A percentile compares a stretch with the other conserved stretches of the same genome.
phyloP scores from a whole-genome alignment of 2,888 invertebrate genomes.

The Leuctra nigra region DNA sequence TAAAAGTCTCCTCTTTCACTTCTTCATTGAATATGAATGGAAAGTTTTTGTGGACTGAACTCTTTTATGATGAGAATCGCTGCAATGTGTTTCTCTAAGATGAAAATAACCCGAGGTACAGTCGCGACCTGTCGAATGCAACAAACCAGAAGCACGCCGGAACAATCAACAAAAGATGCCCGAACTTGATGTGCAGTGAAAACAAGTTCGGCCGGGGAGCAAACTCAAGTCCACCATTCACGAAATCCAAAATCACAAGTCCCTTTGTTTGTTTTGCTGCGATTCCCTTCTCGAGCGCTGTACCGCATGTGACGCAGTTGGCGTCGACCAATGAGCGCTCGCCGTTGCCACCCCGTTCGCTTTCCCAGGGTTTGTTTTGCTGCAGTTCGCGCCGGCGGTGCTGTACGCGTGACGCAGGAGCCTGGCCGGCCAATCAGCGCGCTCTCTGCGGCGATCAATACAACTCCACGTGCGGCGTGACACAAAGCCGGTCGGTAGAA shows the following conservation, averaged over 20 bases:
- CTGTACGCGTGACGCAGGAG: background rate
- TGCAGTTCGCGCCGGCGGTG: background rate
- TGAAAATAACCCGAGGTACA: too few relatives aligned
- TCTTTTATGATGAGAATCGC: too few relatives aligned
- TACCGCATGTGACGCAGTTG: background rate
- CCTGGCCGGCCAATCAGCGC: background rate
- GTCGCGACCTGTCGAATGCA: too few relatives aligned
- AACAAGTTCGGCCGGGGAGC: too few relatives aligned
- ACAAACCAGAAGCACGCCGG: too few relatives aligned
- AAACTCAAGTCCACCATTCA: background rate
- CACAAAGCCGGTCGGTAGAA: background rate
- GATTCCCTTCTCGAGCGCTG: background rate
- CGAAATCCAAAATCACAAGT: background rate
- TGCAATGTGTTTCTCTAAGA: too few relatives aligned
- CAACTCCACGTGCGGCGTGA: conserved; percentile 2
- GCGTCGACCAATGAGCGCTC: background rate
- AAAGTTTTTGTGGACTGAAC: too few relatives aligned
- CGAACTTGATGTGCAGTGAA: too few relatives aligned
- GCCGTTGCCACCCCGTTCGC: background rate
- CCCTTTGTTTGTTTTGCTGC: background rate
- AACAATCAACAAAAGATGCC: too few relatives aligned
- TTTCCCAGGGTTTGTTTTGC: background rate
- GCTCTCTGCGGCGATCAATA: background rate
- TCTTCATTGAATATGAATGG: too few relatives aligned
- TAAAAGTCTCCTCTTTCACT: too few relatives aligned